phyloP scores from a whole-genome alignment of 2,113 vertebrate species.

The Antidorcas marsupialis region DNA sequence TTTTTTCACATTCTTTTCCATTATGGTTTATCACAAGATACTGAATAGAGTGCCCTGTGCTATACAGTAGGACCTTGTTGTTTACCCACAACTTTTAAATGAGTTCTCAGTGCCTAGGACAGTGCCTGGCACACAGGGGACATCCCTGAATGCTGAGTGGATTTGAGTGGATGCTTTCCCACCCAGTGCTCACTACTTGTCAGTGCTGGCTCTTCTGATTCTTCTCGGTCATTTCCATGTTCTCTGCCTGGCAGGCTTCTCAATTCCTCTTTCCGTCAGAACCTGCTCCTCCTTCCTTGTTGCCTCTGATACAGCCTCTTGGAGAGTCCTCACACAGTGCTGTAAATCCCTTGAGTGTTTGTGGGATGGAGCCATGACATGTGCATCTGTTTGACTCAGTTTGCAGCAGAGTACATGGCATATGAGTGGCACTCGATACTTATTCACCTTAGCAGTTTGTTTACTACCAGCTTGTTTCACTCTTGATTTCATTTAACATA shows the following conservation, averaged over 20 bases:
- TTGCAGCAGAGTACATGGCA: neutral
- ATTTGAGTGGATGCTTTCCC: neutral
- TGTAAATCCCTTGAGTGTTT: neutral
- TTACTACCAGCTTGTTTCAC: neutral
- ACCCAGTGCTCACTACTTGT: neutral
- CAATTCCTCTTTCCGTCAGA: neutral
- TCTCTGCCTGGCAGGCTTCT: neutral
- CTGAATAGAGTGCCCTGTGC: neutral
- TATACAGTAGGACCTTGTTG: neutral
- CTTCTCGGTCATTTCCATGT: neutral
- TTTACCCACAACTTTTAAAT: neutral
- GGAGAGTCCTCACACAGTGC: too few species aligned
- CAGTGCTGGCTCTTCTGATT: neutral
- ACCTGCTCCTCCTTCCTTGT: neutral
- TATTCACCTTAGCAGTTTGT: neutral
- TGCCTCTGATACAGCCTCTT: neutral
- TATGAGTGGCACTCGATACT: fast-evolving
- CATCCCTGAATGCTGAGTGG: neutral
- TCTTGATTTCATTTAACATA: neutral
- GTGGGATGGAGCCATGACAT: fast-evolving
- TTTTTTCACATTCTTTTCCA: neutral
- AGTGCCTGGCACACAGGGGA: neutral
- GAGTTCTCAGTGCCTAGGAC: neutral
- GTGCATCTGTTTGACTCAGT: neutral
- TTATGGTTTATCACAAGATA: neutral